Evolutionary conservation across 1,140 invertebrate species (phyloP).

Genomic region (Fragariocoptes setiger): DNA sequence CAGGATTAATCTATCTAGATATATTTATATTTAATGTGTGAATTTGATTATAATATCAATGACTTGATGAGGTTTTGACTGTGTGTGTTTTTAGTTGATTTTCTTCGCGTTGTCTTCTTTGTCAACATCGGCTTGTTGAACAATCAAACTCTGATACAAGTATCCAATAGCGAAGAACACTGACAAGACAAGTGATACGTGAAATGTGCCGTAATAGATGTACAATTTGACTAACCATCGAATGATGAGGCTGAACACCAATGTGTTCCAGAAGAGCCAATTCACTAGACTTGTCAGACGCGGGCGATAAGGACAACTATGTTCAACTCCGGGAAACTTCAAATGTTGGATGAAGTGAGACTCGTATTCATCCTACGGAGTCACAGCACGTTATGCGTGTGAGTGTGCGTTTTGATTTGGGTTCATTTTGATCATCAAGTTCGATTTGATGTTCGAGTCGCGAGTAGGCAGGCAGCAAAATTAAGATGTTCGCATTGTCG

Average conservation of each 20-base stretch:
- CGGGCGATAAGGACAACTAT: not conserved
- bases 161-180: not conserved
- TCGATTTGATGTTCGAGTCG: no score
- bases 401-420: no score
- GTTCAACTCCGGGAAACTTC: not conserved
- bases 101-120: not conserved
- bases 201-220: not conserved
- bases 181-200: not conserved
- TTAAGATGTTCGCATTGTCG: no score
- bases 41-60: no score
- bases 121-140: not conserved
- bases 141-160: not conserved
- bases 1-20: no score
- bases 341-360: no score
- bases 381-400: no score
- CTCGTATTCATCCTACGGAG: no score
- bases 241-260: not conserved
- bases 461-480: no score
- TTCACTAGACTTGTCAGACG: not conserved
- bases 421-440: no score
- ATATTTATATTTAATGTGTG: no score
- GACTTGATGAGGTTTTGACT: not conserved
- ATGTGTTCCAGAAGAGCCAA: not conserved
- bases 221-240: not conserved
- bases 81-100: not conserved